Conservation (phyloP, 2,797 vertebrate genomes). For the Limnodromus scolopaceus region DNA sequence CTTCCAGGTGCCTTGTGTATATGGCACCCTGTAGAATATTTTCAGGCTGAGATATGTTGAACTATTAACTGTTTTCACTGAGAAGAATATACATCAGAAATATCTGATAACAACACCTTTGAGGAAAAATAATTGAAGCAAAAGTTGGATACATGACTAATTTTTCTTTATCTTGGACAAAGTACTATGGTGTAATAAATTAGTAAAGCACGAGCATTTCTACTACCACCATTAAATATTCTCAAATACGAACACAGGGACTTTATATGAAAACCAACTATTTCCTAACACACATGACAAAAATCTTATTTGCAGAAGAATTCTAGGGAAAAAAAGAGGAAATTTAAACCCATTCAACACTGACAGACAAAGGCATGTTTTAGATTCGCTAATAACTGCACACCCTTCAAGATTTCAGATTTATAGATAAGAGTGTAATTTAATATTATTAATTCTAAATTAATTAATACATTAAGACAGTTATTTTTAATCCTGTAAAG, state of each 20-base stretch:
- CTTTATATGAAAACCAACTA: neutral
- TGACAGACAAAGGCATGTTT: neutral
- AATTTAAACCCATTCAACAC: neutral
- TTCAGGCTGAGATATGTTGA: neutral
- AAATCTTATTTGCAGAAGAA: neutral
- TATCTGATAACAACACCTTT: neutral
- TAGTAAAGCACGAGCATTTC: neutral
- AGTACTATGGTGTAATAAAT: neutral
- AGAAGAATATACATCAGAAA: neutral
- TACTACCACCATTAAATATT: neutral
- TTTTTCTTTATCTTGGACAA: neutral
- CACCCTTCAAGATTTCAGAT: neutral
- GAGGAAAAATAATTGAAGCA: neutral
- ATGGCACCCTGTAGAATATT: neutral
- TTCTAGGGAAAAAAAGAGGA: neutral
- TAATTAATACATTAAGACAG: too few relatives aligned
- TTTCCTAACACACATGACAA: neutral
- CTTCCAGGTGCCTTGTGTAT: neutral
- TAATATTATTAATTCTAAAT: neutral
- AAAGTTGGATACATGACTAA: neutral
- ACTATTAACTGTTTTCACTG: neutral
- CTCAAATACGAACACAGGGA: neutral
- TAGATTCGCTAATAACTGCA: neutral
- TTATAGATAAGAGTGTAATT: neutral
- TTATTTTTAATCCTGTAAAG: neutral